Evolutionary conservation across 1,140 invertebrate genomes (phyloP), one percentile per base, ranked within the genome.

Genomic region (Atopsyche davidsoni): DNA sequence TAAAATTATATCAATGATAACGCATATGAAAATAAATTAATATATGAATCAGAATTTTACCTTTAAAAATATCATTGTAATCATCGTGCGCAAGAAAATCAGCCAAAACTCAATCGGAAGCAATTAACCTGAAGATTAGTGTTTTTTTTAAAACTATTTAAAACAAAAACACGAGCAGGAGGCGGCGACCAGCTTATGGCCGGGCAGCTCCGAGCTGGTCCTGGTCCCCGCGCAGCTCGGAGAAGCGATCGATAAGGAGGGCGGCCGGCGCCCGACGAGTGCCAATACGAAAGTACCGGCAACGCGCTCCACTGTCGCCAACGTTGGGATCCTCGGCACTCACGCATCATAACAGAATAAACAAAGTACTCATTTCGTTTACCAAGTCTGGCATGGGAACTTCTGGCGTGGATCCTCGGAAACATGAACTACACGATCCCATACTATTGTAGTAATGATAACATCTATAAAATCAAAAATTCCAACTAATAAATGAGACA

Each of bases 381-480:
- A 73, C 70, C 57, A 64, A 60, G 59, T 73, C 70, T 46, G 69
- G 69, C 51, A 68, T 71, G 18, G 68, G 50, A 7, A 68, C 60
- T 13, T 72, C 67, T 22, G 67, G 54, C 17, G 71, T 66, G 41
- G 69, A 69, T 44, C 69, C 69, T 55, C 52, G 69, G 62, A 70
- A 71, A 56, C 71, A 73, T 13, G 71, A 73, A 23, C 61, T 62
- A 55, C 70, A 64, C 49, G 72, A 61, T 28, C 69, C 69, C 71
- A 73, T 73, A 60, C 56, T 64, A 10, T 16, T 13, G n/a, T 19
- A 24, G 7, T n/a, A 24, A 23, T 31, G 35, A 28, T 31, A 48
- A 48, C 32, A 48, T 39, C 34, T 51, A 35, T 13, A 10, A 39
- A 25, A 47, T 24, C 16, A 39, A 16, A 17, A 39, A 17, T 17